phyloP scores from a whole-genome alignment of 1,140 invertebrate species.

The Lucilia cuprina region DNA sequence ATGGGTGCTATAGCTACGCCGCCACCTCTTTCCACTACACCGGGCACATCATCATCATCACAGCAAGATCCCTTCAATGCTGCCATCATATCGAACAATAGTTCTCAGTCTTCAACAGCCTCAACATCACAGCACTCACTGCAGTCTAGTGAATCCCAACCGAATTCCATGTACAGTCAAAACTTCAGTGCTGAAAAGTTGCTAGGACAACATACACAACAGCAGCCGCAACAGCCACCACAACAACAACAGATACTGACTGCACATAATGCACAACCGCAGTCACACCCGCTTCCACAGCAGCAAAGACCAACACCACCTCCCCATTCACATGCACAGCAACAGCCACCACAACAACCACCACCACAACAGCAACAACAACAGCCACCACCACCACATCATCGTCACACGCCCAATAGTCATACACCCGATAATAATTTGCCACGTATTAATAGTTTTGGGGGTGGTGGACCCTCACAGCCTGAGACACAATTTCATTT shows the following conservation, averaged over 20 bases:
- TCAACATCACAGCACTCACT: conserved; percentile 59
- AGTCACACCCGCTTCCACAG: conserved; percentile 26
- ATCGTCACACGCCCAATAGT: conserved; percentile 42
- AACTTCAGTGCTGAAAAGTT: conserved; percentile 58
- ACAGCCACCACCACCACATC: conserved; percentile 42
- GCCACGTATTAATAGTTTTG: conserved; percentile 55
- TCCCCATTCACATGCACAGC: conserved; percentile 43
- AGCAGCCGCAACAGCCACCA: conserved; percentile 41
- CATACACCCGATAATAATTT: conserved; percentile 38
- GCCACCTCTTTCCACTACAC: conserved; percentile 56
- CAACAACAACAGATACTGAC: conserved; percentile 53
- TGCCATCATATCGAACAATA: conserved; percentile 58
- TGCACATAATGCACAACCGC: neutral
- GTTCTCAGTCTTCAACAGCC: conserved; percentile 58
- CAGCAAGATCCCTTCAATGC: conserved; percentile 59
- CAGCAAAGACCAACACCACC: conserved; percentile 40
- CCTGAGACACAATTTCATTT: conserved; percentile 58
- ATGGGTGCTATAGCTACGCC: conserved; percentile 52
- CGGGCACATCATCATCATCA: conserved; percentile 46
- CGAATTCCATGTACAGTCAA: conserved; percentile 59
- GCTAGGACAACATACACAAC: conserved; percentile 43
- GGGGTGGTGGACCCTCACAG: conserved; percentile 32
- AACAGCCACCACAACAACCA: conserved; percentile 45
- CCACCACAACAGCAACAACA: conserved; percentile 33
- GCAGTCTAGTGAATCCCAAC: conserved; percentile 60